Evolutionary conservation across 2,888 invertebrate species (phyloP), one percentile per base, ranked within the genome.

Genomic region (Cheilosia urbana): DNA sequence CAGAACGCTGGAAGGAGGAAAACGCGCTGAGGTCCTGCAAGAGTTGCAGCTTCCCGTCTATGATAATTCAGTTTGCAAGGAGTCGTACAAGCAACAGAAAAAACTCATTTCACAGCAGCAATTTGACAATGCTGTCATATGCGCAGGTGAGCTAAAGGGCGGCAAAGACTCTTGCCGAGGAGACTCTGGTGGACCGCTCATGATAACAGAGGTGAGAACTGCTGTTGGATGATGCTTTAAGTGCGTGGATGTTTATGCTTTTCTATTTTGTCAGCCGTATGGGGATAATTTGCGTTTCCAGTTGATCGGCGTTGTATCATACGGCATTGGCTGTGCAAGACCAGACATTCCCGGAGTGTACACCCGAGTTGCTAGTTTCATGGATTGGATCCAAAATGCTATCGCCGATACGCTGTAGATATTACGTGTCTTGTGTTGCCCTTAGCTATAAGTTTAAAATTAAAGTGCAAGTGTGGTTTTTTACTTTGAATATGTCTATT

Each of bases 21-120:
- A 95, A 9, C 92, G 95, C 0, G 95, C 96, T 11, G 91, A 93
- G 0, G 92, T 92, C 2, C 93, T 97, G 4, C 95, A 95, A 89
- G 95, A 96, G 65, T 93, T 95, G 13, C 95, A 95, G 90, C 91
- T 98, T 57, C 96, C 96, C 0, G 94, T 97, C 0, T 93, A 95
- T 0, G 91, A 92, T n/a, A 95, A 94, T 88, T 91, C 93, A 0
- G 92, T 92, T 79, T 97, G 97, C 88, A 92, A 92, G 51, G 89
- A 92, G 2, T 88, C 88, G 7, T 92, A 92, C 77, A 87, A 69
- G 9, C 88, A 87, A 3, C 84, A 89, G 27, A 89, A 89, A 0
- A 90, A 89, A 17, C 69, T 89, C 2, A 83, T 91, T 6, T 88
- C 89, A 2, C 87, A 88, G 4, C 88, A 90, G 62, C 92, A 92